Evolutionary conservation across 2,888 invertebrate genomes (phyloP).

Genomic region (Leptinotarsa juncta): DNA sequence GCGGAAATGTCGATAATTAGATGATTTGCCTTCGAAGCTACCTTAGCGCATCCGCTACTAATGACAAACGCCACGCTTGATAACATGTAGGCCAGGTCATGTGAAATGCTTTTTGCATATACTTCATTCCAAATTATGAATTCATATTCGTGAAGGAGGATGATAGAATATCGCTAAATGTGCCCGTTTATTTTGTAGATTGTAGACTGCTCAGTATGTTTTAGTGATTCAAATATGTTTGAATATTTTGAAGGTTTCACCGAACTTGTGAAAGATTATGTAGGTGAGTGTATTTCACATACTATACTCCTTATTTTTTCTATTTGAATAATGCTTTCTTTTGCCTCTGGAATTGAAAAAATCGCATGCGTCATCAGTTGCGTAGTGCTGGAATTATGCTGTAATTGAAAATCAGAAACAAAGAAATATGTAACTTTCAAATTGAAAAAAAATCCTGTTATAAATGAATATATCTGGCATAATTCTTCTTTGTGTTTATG

Average conservation of each 20-base stretch:
- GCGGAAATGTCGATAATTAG: background rate
- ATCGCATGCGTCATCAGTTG: no score
- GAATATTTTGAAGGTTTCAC: slow-evolving; percentile 25
- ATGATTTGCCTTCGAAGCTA: background rate
- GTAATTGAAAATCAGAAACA: no score
- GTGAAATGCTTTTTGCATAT: background rate
- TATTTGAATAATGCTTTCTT: background rate
- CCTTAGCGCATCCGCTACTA: background rate
- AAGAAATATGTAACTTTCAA: no score
- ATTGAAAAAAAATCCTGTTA: no score
- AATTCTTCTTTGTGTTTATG: no score
- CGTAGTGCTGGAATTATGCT: no score
- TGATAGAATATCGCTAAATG: background rate
- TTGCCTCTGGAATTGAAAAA: no score
- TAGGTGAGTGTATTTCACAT: slow-evolving; percentile 38
- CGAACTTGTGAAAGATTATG: slow-evolving; percentile 39
- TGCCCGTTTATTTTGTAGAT: background rate
- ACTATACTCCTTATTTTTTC: background rate
- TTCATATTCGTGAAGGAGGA: background rate
- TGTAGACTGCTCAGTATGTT: background rate
- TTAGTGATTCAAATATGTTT: slow-evolving; percentile 21
- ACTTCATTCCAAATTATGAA: background rate
- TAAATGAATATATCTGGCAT: no score
- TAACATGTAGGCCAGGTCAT: background rate
- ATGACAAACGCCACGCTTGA: background rate